These are phyloP conservation scores for Gymnogyps californianus DNA, from an alignment of 2,113 vertebrate genomes.

Conservation along the genomic window DNA sequence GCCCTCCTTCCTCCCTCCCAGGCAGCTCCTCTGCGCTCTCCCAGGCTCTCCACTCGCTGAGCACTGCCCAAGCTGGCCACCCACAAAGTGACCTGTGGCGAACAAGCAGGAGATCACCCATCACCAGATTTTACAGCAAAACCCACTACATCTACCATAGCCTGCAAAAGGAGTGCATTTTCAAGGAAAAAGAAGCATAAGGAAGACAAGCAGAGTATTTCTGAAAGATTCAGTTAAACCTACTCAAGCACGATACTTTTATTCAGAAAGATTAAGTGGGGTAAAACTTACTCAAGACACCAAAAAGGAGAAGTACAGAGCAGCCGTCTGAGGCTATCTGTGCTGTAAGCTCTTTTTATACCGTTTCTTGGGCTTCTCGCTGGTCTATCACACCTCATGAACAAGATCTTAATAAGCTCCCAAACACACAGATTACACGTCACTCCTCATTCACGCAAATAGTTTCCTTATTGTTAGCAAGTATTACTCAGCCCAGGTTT, in stretches of 20 bases:
- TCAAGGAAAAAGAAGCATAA: background rate
- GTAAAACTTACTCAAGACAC: background rate
- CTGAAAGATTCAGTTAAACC: background rate
- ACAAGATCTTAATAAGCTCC: background rate
- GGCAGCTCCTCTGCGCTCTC: background rate
- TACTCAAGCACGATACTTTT: fast-evolving
- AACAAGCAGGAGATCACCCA: background rate
- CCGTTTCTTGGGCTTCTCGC: fast-evolving
- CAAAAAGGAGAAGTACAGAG: background rate
- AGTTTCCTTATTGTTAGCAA: background rate
- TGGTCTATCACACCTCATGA: background rate
- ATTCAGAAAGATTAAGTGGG: background rate
- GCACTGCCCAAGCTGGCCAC: background rate
- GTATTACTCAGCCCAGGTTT: background rate
- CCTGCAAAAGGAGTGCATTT: fast-evolving
- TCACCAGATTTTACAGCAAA: background rate
- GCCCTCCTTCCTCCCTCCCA: background rate
- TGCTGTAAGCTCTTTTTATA: background rate
- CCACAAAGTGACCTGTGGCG: background rate
- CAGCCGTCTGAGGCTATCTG: background rate
- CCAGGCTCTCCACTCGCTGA: fast-evolving
- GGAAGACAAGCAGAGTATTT: background rate
- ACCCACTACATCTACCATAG: background rate
- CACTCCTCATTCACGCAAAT: background rate
- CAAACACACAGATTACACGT: background rate